These are phyloP conservation scores for Sebastes steindachneri DNA, from an alignment of 2,797 vertebrate genomes.

Conservation along the genomic window DNA sequence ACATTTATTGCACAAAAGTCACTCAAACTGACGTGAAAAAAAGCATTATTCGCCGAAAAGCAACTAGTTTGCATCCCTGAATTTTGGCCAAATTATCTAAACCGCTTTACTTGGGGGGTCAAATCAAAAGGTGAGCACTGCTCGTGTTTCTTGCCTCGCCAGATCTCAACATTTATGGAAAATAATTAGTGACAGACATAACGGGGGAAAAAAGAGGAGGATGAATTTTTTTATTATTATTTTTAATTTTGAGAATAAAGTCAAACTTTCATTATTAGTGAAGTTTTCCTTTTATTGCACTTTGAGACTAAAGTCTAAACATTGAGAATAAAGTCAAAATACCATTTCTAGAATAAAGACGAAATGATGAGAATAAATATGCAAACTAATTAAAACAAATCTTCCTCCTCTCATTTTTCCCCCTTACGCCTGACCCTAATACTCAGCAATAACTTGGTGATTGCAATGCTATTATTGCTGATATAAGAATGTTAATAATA, in stretches of 20 bases:
- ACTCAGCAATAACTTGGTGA: neutral
- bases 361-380: neutral
- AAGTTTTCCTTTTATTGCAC: neutral
- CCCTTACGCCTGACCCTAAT: neutral
- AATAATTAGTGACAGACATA: neutral
- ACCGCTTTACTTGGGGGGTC: neutral
- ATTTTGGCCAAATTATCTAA: neutral
- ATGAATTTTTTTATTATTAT: neutral
- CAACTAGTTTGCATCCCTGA: too few species aligned
- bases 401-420: neutral
- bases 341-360: neutral
- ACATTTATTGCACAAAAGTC: too few species aligned
- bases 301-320: neutral
- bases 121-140: neutral
- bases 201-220: neutral
- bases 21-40: too few species aligned
- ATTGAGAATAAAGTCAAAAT: neutral
- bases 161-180: neutral
- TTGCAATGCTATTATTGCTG: neutral
- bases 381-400: neutral
- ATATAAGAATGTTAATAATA: neutral
- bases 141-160: neutral
- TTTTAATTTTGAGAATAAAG: neutral
- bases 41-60: accelerated
- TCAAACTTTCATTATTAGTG: neutral